phyloP scores from a whole-genome alignment of 1,140 invertebrate genomes.

The Ostrea edulis region DNA sequence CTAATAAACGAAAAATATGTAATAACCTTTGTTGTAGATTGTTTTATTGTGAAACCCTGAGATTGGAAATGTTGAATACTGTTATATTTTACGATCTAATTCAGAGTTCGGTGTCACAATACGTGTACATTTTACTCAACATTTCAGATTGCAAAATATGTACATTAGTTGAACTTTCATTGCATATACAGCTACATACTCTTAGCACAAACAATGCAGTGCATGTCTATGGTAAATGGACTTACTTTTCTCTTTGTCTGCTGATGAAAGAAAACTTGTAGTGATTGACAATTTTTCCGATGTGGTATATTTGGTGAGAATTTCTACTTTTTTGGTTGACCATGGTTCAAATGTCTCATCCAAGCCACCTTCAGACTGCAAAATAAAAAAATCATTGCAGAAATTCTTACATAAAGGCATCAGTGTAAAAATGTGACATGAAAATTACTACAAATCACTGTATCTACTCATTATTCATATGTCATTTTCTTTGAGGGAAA shows the following conservation, averaged over 20 bases:
- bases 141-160: too few species aligned
- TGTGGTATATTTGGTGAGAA: constrained; percentile 93
- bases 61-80: too few species aligned
- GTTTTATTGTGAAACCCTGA: background rate
- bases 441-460: too few species aligned
- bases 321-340: constrained; percentile 85
- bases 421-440: too few species aligned
- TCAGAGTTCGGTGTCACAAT: too few species aligned
- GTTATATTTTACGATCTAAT: too few species aligned
- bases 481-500: background rate
- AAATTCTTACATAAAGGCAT: too few species aligned
- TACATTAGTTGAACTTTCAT: too few species aligned
- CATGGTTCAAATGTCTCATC: constrained; percentile 86
- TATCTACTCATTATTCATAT: too few species aligned
- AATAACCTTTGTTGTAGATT: background rate
- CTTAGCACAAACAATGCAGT: background rate
- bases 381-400: background rate
- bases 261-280: constrained; percentile 90
- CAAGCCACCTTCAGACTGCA: constrained; percentile 49
- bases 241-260: constrained; percentile 86
- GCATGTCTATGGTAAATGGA: background rate
- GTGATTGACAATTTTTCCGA: constrained; percentile 94
- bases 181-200: too few species aligned
- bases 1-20: background rate
- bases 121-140: too few species aligned